Evolutionary conservation across 64 coral and sea anemone species (phyloP), one percentile per base, ranked within the genome.

Genomic region (Actinia tenebrosa): DNA sequence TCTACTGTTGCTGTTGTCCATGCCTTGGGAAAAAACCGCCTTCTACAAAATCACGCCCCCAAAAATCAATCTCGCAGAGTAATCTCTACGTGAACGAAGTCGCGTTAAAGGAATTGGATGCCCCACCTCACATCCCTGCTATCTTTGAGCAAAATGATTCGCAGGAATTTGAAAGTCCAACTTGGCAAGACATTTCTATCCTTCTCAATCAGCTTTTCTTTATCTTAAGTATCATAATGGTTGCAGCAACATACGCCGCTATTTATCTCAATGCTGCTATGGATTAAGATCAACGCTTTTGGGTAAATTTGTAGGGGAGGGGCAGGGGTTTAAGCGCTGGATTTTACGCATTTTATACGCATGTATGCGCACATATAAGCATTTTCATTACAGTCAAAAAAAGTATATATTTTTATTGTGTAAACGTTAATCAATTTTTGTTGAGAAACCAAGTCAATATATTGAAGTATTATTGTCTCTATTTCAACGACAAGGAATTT

Each of bases 151-250:
- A 64, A 27, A 46, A 85, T 47, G 54, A 78, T 16, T 71, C 84
- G 0, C 18, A 80, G 18, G 16, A 81, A 9, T 81, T 81, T 22
- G 44, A 81, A 4, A 3, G 22, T 47, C 79, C 85, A 61, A 91
- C 71, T 56, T 91, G 89, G 89, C 83, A 91, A 44, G 78, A 86
- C 62, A 77, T 91, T 13, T 79, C 89, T 59, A 0, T 52, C n/a
- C 79, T 62, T 13, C 20, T 91, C 16, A 84, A 91, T 80, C 66
- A 79, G 5, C 11, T 91, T 8, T 91, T 91, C 62, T 91, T 80
- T 64, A 44, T 52, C 5, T 20, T 91, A 11, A 78, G 61, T 16
- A 13, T 86, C 30, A 4, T 91, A 0, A 5, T 80, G 53, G 26
- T 71, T 4, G 10, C 25, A 2, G 30, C 77, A 5, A 63, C 89